These are phyloP conservation scores for Clamator glandarius DNA, from an alignment of 2,797 vertebrate genomes.

Conservation along the genomic window DNA sequence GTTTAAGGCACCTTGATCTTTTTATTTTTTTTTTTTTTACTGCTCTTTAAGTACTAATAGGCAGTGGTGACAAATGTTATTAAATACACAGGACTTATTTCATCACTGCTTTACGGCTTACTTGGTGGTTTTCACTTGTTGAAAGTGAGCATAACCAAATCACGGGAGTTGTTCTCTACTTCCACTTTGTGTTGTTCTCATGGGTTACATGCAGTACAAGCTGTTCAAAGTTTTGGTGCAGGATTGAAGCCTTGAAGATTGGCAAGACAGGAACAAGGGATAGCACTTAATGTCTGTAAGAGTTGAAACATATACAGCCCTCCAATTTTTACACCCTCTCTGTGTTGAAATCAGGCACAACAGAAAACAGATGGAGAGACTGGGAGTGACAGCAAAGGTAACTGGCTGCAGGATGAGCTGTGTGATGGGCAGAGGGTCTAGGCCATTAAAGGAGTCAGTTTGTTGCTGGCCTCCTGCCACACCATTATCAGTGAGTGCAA, in stretches of 20 bases:
- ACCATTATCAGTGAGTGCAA: constrained; percentile 2
- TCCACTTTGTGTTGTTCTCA: neutral
- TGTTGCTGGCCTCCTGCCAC: constrained; percentile 17
- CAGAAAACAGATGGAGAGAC: neutral
- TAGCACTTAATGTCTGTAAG: neutral
- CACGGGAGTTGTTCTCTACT: neutral
- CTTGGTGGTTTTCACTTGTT: constrained; percentile 26
- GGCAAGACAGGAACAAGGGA: neutral
- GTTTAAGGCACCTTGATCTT: constrained; percentile 49
- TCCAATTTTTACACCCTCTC: neutral
- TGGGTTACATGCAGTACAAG: neutral
- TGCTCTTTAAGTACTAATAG: constrained; percentile 48
- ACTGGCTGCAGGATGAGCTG: accelerated
- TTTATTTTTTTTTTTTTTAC: constrained; percentile 37
- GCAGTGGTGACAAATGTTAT: constrained; percentile 36
- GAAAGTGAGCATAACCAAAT: neutral
- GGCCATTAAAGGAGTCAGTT: neutral
- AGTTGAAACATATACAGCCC: neutral
- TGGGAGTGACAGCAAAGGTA: neutral
- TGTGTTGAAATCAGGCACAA: neutral
- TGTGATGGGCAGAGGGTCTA: constrained; percentile 15
- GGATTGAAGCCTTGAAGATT: neutral
- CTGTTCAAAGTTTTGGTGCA: neutral
- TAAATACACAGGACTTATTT: neutral
- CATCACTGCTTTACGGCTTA: neutral